Conservation (phyloP, 2,797 vertebrate genomes). For the Chaunax sp. region DNA sequence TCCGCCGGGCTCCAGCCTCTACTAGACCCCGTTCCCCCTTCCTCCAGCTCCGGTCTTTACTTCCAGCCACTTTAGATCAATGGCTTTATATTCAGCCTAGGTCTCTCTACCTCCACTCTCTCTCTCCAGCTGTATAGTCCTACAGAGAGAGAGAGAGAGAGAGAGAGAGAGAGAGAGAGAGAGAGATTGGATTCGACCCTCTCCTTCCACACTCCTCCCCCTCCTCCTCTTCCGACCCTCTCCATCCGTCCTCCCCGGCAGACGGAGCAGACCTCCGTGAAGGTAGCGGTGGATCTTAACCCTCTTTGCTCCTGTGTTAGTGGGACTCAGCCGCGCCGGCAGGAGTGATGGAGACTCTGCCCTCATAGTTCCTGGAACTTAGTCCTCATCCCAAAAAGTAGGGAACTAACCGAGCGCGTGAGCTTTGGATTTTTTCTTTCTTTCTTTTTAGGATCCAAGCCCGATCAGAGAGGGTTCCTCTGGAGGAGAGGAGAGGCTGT, state of each 20-base stretch:
- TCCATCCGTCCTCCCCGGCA: constrained; percentile 60
- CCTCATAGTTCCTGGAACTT: constrained; percentile 66
- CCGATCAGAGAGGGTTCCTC: constrained; percentile 24
- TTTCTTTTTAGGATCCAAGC: constrained; percentile 18
- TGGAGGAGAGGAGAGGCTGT: constrained; percentile 43
- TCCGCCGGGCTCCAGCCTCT: constrained; percentile 7
- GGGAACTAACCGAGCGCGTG: constrained; percentile 21
- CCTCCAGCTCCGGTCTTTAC: constrained; percentile 60
- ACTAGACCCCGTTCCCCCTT: background rate
- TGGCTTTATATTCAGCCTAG: constrained; percentile 20
- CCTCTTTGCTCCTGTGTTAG: constrained; percentile 19
- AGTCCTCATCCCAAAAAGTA: constrained; percentile 17
- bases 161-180: constrained; percentile 35
- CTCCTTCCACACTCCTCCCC: constrained; percentile 17
- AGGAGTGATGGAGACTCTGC: constrained; percentile 65
- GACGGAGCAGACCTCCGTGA: constrained; percentile 71
- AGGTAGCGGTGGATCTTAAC: constrained; percentile 47
- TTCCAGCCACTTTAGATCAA: constrained; percentile 64
- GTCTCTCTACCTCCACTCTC: constrained; percentile 43
- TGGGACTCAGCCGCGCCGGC: constrained; percentile 32
- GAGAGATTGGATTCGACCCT: constrained; percentile 12
- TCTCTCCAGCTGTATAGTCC: constrained; percentile 43
- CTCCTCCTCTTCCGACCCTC: constrained; percentile 37
- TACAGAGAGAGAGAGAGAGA: constrained; percentile 27
- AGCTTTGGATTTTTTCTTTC: constrained; percentile 15